Conservation (phyloP, 2,797 vertebrate species). For the Thripadectes ignobilis region DNA sequence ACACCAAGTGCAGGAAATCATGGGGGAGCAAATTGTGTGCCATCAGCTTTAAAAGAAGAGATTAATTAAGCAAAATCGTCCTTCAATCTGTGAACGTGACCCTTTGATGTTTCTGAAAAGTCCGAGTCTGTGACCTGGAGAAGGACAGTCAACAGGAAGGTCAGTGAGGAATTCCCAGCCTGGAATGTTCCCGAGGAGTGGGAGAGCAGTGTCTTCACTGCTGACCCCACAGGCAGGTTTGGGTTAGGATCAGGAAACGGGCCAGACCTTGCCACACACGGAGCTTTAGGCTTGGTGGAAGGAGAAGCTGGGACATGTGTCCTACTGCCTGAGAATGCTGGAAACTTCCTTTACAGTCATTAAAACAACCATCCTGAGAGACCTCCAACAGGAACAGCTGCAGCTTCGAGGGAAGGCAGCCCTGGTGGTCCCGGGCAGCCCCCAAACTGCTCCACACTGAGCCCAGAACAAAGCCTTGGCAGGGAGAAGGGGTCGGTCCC, state of each 20-base stretch:
- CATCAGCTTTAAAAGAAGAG: background rate
- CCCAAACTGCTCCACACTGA: background rate
- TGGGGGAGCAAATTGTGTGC: background rate
- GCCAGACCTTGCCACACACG: background rate
- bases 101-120: background rate
- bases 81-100: background rate
- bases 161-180: background rate
- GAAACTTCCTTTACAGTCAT: background rate
- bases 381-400: slow-evolving; percentile 48
- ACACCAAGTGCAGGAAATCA: background rate
- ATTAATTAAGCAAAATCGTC: background rate
- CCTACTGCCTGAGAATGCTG: slow-evolving; percentile 32
- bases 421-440: slow-evolving; percentile 40
- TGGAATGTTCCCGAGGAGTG: background rate
- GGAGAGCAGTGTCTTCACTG: background rate
- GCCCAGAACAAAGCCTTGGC: slow-evolving; percentile 21
- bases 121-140: background rate
- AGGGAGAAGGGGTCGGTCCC: background rate
- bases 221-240: background rate
- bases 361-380: slow-evolving; percentile 31
- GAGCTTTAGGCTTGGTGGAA: background rate
- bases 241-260: background rate
- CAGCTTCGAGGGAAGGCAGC: background rate
- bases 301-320: background rate
- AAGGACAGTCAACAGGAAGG: background rate